Conservation (phyloP, 2,113 vertebrate genomes). For the Cyphomyrus discorhynchus region DNA sequence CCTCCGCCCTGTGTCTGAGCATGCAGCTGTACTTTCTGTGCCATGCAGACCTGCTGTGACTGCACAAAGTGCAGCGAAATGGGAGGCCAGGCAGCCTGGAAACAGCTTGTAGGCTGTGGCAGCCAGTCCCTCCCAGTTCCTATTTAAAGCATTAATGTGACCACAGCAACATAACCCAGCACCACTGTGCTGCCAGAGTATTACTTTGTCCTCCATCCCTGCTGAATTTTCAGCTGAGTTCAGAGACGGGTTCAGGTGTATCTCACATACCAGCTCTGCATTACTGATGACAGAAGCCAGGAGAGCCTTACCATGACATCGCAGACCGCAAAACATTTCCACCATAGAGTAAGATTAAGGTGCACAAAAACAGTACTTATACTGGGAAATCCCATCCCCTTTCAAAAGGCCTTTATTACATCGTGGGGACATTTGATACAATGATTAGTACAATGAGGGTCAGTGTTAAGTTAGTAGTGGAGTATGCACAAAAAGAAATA, state of each 20-base stretch:
- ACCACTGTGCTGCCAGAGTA: constrained; percentile 16
- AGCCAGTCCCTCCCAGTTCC: constrained; percentile 8
- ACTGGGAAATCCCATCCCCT: constrained; percentile 36
- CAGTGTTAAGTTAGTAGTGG: constrained; percentile 30
- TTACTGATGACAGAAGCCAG: constrained; percentile 19
- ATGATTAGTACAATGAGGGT: constrained; percentile 35
- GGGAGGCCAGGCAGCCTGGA: constrained; percentile 4
- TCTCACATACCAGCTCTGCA: constrained; percentile 6
- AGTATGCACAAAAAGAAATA: constrained; percentile 32
- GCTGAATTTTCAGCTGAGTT: not conserved
- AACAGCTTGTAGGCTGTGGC: not conserved
- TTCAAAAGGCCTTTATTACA: constrained; percentile 40
- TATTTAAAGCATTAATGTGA: constrained; percentile 21
- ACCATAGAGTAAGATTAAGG: constrained; percentile 26
- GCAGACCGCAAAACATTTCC: constrained; percentile 25
- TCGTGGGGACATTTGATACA: constrained; percentile 36
- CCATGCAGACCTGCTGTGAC: not conserved
- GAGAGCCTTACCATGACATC: constrained; percentile 18
- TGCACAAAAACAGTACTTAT: constrained; percentile 34
- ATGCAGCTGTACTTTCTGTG: not conserved
- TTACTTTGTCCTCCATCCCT: constrained; percentile 10
- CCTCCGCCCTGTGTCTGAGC: not conserved
- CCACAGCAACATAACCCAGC: constrained; percentile 2
- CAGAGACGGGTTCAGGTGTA: constrained; percentile 14
- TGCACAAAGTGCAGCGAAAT: not conserved